A percentile compares a stretch with the other conserved stretches of the same genome.
These are phyloP conservation scores for Hipposideros armiger DNA, from an alignment of 2,113 vertebrate genomes.

Conservation along the genomic window DNA sequence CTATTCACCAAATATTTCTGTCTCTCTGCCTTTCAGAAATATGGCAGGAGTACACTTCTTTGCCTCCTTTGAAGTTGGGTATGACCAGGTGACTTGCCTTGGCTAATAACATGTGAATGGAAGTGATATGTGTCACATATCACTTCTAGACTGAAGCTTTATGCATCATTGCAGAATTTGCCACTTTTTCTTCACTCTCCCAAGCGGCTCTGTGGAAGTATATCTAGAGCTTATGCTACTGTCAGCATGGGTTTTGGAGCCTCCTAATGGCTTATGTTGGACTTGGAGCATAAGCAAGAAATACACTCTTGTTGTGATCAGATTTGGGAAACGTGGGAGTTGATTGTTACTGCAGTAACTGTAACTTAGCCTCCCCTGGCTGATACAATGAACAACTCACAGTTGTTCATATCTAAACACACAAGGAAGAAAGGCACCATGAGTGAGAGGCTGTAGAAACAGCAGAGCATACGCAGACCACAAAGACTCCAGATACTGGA, in stretches of 20 bases:
- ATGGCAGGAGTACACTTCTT: not conserved
- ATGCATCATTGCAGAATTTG: not conserved
- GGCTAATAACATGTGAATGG: not conserved
- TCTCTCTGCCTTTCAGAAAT: not conserved
- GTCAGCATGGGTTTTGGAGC: not conserved
- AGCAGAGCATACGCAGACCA: not conserved
- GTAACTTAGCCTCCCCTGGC: not conserved
- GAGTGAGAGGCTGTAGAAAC: not conserved
- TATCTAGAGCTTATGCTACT: not conserved
- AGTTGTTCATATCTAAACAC: not conserved
- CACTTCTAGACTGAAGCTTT: not conserved
- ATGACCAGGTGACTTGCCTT: not conserved
- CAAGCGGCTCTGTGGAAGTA: not conserved
- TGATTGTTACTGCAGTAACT: not conserved
- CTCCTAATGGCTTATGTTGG: not conserved
- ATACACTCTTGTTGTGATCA: not conserved
- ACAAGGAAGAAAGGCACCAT: not conserved
- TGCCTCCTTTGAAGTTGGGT: not conserved
- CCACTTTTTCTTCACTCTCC: not conserved
- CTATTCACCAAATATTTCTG: not conserved
- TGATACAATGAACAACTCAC: not conserved
- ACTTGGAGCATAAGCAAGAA: not conserved
- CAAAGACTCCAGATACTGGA: not conserved
- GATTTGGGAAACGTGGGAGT: not conserved
- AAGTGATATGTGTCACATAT: not conserved